Conservation (phyloP, 2,888 invertebrate species). For the Andrena bucephala region DNA sequence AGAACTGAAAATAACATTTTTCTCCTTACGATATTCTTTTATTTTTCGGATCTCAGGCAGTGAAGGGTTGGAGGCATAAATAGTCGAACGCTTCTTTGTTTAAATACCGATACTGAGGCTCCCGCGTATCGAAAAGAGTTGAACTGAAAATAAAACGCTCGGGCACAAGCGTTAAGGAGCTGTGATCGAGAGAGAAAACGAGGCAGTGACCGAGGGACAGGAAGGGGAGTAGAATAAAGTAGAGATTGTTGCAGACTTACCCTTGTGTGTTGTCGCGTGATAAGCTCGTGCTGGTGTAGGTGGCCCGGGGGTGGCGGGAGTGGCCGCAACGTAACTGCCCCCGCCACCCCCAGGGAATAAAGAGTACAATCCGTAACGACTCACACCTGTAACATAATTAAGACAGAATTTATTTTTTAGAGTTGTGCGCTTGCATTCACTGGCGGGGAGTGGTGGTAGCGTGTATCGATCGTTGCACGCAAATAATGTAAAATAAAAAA, state of each 20-base stretch:
- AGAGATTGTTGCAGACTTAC: constrained; percentile 81
- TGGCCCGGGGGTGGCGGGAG: constrained; percentile 81
- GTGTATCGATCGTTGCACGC: no score
- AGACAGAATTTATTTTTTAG: constrained; percentile 36
- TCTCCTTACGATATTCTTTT: not conserved
- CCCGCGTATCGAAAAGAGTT: constrained; percentile 8
- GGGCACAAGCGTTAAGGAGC: constrained; percentile 1
- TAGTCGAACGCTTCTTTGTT: not conserved
- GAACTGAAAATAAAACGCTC: constrained; percentile 11
- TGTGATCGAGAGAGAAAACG: constrained; percentile 2
- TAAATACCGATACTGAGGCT: not conserved
- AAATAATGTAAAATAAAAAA: no score
- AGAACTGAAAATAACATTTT: no score
- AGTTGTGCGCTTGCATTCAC: not conserved
- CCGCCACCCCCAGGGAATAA: constrained; percentile 87
- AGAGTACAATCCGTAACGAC: constrained; percentile 90
- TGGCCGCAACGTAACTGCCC: constrained; percentile 81
- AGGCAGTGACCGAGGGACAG: not conserved
- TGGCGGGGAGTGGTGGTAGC: not conserved
- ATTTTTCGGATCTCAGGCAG: not conserved
- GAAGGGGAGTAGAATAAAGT: constrained; percentile 8
- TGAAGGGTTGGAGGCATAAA: constrained; percentile 5
- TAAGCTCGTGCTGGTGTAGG: constrained; percentile 80
- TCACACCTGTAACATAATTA: constrained; percentile 86
- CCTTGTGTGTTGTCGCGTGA: constrained; percentile 86